Evolutionary conservation across 2,113 vertebrate species (phyloP), one percentile per base, ranked within the genome.

Genomic region (Leuciscus idus): DNA sequence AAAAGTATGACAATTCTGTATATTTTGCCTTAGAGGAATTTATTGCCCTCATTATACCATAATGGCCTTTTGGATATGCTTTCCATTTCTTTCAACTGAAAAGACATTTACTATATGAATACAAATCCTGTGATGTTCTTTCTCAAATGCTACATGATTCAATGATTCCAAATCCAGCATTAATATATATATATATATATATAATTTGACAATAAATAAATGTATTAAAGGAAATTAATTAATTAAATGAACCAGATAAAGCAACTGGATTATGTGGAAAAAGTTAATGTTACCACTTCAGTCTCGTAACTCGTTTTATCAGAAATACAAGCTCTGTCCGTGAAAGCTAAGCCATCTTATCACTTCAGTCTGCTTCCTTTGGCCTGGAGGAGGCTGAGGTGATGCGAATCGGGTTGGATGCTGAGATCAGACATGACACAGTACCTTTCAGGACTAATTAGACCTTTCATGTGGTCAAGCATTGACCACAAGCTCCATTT

Each of bases 361-460:
- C 46, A 62, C 55, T 46, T 30, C 26, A 9, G 21, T 82, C 72
- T 64, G 36, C 13, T 80, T 75, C 68, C 50, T 46, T 70, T 30
- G 36, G 76, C 23, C 43, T 57, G 46, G 15, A 70, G 30, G 77
- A 43, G 72, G 30, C 77, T 62, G 4, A 48, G 72, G 72, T 48
- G 23, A 74, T 57, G 43, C 36, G 57, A 73, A 50, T 46, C 2
- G 1, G 68, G 57, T 8, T 6, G 30, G 48, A 43, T 81, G 59
- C 23, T 46, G 72, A n/a, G 64, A 84, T 55, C 36, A 68, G 33
- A 62, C 50, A 81, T 88, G 70, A 68, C 46, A 73, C 68, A 70
- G 79, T 74, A 82, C 77, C 61, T 82, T 70, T 82, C 61, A 77
- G 50, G 50, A 70, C 72, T 85, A 88, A 88, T 81, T 88, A 72